Base-by-base conservation (phyloP, 1,140 invertebrate genomes). In the Stegodyphus mimosarum region DNA sequence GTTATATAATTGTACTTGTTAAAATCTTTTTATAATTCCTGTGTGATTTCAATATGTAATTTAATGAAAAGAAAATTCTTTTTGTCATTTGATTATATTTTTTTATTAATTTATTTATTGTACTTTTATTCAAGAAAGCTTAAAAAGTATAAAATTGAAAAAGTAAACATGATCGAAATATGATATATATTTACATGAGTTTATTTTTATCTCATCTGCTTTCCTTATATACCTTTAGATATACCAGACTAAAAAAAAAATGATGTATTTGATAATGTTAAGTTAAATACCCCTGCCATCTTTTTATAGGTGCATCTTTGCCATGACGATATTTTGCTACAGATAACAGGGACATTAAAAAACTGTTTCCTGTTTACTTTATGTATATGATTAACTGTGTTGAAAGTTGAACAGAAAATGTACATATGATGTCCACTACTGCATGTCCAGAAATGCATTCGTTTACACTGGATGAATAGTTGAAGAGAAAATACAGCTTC, bases 251-350 rank as follows among this genome's bases (percentile, higher is more conserved):
- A 60, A 60, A 15, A 60, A 60, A 60, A 60, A 60, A 11, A 2
- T 60, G 55, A 60, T 60, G 15, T 60, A 60, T 60, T 60, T 60
- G 55, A 15, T 60, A 17, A 17, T 69, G 66, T 69, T n/a, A 17
- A 17, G 66, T 69, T 69, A 69, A 69, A 69, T 69, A n/a, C 18
- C 10, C 66, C 66, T 69, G 66, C 66, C 66, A 18, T 69, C 66
- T 69, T 69, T 69, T 69, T 69, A 69, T 69, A 69, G 66, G 66
- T 69, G 18, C 66, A 69, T 17, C 66, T 17, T 15, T 69, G 66
- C 66, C 10, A 18, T 18, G 15, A 0, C 18, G 66, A n/a, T 69
- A 69, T 69, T 69, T 69, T 69, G 66, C 66, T 69, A 69, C 66
- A 69, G 66, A 60, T 60, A 60, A 60, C 55, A 60, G 55, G 1